Base-by-base conservation (phyloP, 2,888 invertebrate genomes). In the Taphrorychus bicolor region DNA sequence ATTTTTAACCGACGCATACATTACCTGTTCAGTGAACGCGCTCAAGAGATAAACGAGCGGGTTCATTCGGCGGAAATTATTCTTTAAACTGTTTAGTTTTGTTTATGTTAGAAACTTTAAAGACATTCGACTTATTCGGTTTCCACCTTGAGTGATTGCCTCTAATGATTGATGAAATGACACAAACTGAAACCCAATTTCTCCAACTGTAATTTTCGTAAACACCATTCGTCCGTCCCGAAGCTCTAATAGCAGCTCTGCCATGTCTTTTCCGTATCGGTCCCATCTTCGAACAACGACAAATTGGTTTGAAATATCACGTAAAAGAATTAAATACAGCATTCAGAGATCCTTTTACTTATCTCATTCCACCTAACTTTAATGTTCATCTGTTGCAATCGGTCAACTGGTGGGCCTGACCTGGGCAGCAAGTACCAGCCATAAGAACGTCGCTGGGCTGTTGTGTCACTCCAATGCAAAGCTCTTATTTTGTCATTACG, bases 1-100 rank as follows among this genome's bases (percentile, higher is more conserved):
- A 82, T 82, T 82, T 83, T 82, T 81, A 83, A 82, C 81, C 79
- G 81, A 79, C 80, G 82, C 80, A 83, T 83, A 82, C 74, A 82
- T 83, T 83, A 81, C 78, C 76, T 79, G 81, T 78, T 82, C 81
- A 80, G 74, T 81, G 81, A 81, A 78, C 80, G 79, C 78, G 78
- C 79, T 79, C 79, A 77, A 80, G 80, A 81, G 80, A 81, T 79
- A 72, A 71, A 71, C 58, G 70, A 71, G 68, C 68, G 68, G 58
- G 64, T 58, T 60, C 65, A 76, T 79, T 78, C 77, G 79, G 77
- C 79, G 80, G 81, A 81, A 81, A 81, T 78, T 77, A 78, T 77
- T 78, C 78, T 79, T 77, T 76, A 77, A 77, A 77, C 72, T 75
- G 73, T 73, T 74, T 22, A 69, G 73, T 74, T 75, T 77, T 79